Conservation (phyloP, 2,888 invertebrate genomes). For the Ennomos erosarius region DNA sequence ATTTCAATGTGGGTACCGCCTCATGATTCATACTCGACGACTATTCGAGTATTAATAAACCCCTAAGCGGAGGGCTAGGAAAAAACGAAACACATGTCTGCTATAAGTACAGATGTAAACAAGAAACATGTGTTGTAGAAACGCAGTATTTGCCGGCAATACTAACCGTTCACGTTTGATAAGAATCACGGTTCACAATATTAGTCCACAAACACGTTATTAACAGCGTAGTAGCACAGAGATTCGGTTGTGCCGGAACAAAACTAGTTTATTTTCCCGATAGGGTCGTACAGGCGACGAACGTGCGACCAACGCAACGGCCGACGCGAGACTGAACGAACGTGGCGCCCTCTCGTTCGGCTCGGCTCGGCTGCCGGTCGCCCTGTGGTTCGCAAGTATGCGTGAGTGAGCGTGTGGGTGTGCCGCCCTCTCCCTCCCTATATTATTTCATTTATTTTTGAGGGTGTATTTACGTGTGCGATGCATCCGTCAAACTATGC, state of each 20-base stretch:
- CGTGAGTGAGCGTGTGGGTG: conserved; percentile 63
- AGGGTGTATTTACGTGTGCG: conserved; percentile 32
- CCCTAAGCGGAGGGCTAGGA: conserved; percentile 63
- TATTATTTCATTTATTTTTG: conserved; percentile 64
- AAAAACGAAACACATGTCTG: conserved; percentile 69
- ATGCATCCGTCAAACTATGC: conserved; percentile 1
- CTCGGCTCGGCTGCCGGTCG: conserved; percentile 28
- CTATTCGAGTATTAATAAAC: conserved; percentile 71
- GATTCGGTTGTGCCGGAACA: conserved; percentile 73
- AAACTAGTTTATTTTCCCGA: conserved; percentile 82
- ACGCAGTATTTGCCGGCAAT: conserved; percentile 49
- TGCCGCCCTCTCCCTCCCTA: conserved; percentile 60
- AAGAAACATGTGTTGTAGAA: conserved; percentile 64
- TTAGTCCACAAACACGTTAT: conserved; percentile 75
- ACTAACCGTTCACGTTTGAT: conserved; percentile 76
- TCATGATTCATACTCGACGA: conserved; percentile 67
- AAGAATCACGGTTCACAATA: conserved; percentile 71
- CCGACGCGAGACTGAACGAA: conserved; percentile 85
- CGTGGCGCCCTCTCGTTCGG: conserved; percentile 71
- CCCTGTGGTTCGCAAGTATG: conserved; percentile 57
- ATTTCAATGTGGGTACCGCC: conserved; percentile 74
- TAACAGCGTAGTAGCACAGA: conserved; percentile 65
- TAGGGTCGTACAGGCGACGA: conserved; percentile 69
- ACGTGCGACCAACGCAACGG: conserved; percentile 69
- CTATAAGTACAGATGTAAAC: conserved; percentile 75